Evolutionary conservation across 2,113 vertebrate species (phyloP).

Genomic region (Stigmatopora argus): DNA sequence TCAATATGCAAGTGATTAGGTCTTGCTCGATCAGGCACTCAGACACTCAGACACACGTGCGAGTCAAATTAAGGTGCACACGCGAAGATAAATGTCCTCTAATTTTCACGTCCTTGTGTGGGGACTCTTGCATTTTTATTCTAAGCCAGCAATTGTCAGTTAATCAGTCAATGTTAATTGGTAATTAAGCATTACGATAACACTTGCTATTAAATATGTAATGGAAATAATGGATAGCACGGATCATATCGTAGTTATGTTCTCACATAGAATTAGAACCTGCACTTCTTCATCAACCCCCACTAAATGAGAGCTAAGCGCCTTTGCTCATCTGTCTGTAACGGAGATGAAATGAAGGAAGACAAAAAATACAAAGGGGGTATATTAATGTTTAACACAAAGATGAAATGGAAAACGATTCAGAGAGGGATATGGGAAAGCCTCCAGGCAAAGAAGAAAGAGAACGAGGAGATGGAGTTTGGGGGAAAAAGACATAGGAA

Average conservation of each 20-base stretch:
- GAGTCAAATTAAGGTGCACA: slow-evolving; percentile 7
- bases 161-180: slow-evolving; percentile 61
- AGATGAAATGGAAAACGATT: slow-evolving; percentile 42
- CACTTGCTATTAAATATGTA: slow-evolving; percentile 40
- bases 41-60: not conserved
- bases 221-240: slow-evolving; percentile 45
- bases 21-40: slow-evolving; percentile 24
- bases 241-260: slow-evolving; percentile 21
- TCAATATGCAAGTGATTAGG: slow-evolving; percentile 36
- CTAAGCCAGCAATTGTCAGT: slow-evolving; percentile 37
- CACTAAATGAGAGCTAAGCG: slow-evolving; percentile 17
- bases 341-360: slow-evolving; percentile 12
- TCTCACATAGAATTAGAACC: slow-evolving; percentile 15
- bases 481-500: not conserved
- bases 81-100: slow-evolving; percentile 34
- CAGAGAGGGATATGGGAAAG: slow-evolving; percentile 13
- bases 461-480: slow-evolving; percentile 10
- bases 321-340: slow-evolving; percentile 14
- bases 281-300: slow-evolving; percentile 24
- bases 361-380: slow-evolving; percentile 3
- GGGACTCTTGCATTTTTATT: slow-evolving; percentile 24
- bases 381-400: slow-evolving; percentile 45
- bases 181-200: slow-evolving; percentile 56
- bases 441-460: slow-evolving; percentile 24
- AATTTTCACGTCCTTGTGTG: slow-evolving; percentile 38